phyloP scores from a whole-genome alignment of 53 echinoderm and acorn worm genomes.

The Stichopus horrens region DNA sequence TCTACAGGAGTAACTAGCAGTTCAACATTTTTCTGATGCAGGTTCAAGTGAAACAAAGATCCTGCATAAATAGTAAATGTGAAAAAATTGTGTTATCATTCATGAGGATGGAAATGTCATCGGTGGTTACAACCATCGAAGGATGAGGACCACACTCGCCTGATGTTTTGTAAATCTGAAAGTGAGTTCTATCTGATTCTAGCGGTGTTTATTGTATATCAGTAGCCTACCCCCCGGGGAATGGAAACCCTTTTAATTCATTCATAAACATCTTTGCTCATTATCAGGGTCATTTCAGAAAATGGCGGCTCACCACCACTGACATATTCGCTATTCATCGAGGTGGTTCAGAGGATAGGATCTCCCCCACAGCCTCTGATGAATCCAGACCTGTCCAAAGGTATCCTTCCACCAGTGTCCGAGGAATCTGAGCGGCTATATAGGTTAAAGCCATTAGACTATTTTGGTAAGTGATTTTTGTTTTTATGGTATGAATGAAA shows the following conservation, averaged over 20 bases:
- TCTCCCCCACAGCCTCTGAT: constrained; percentile 62
- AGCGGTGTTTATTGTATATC: too few species aligned
- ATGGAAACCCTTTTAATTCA: not conserved
- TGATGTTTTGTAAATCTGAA: too few species aligned
- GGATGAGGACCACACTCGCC: too few species aligned
- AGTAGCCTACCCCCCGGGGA: too few species aligned
- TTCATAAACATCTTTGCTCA: not conserved
- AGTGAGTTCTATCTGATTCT: too few species aligned
- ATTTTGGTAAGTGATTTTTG: constrained; percentile 58
- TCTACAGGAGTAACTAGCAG: too few species aligned
- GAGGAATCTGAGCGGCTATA: constrained; percentile 52
- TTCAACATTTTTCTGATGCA: too few species aligned
- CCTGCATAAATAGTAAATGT: too few species aligned
- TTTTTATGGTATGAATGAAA: not conserved
- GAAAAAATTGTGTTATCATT: too few species aligned
- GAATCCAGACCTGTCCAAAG: constrained; percentile 55
- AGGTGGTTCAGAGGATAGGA: constrained; percentile 69
- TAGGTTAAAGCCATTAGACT: constrained; percentile 62
- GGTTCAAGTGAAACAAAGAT: too few species aligned
- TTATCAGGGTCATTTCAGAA: constrained; percentile 62
- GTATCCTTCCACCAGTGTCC: constrained; percentile 48
- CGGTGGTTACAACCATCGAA: too few species aligned
- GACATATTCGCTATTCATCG: constrained; percentile 80
- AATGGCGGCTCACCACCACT: constrained; percentile 86
- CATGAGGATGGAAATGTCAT: too few species aligned